Evolutionary conservation across 2,113 vertebrate species (phyloP), one percentile per base, ranked within the genome.

Genomic region (Cercocebus atys): DNA sequence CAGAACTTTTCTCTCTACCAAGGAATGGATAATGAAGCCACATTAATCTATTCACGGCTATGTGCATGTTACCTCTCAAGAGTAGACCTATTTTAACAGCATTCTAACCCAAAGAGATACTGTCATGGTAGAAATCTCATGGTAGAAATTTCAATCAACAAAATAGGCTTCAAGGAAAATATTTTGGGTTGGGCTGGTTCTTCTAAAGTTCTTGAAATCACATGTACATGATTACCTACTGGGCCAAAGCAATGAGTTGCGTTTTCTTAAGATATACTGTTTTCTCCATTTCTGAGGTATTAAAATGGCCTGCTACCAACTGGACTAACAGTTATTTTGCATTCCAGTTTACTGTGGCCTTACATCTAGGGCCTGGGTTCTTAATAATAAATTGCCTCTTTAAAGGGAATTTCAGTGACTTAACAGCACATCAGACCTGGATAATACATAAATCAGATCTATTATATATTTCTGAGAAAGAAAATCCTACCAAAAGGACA

Each of bases 321-420:
- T 66, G 4, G 20, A 43, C 27, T 43, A 22, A 14, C 55, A 91
- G n/a, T 82, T 93, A 94, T 75, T 95, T 87, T 95, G 25, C 90
- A 66, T 84, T 72, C n/a, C 64, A 45, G 30, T 97, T 94, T 90
- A 88, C 76, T 94, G 45, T 84, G 50, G 40, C 50, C 81, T 95
- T 78, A 88, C 84, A 94, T 61, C 92, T 92, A 90, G 27, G 50
- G 12, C 16, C 38, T 61, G 27, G 68, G 2, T 94, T n/a, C 57
- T 94, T 96, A 93, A 88, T 57, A 25, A 75, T 94, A 90, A 96
- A 95, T 93, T 96, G 12, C 43, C 16, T 82, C 81, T 97, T 95
- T 97, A 97, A 97, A 95, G 72, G 78, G 84, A 95, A 93, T 94
- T 94, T 97, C 59, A 76, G 30, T 94, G 91, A 94, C 43, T 97